Evolutionary conservation across 2,888 invertebrate genomes (phyloP), one percentile per base, ranked within the genome.

Genomic region (Aleiodes alternator): DNA sequence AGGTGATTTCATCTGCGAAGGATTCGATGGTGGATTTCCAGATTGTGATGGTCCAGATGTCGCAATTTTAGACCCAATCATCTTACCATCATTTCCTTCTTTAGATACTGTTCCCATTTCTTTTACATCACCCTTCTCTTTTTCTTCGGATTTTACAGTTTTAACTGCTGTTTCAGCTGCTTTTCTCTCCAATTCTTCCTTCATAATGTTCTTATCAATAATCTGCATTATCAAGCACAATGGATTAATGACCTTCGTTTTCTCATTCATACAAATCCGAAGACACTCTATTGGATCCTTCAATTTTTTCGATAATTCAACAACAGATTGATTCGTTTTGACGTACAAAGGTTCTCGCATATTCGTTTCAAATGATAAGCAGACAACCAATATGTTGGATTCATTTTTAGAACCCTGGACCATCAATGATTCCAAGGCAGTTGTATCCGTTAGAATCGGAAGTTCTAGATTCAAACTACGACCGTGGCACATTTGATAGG

Each of bases 221-320:
- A 83, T 56, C 3, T 43, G 34, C 31, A 85, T 56, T 55, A 83
- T 16, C 5, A 74, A 72, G 34, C 86, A 86, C 7, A 85, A 61
- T 6, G 81, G 82, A 16, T 75, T 59, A 3, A 72, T 0, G 68
- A 31, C 0, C 2, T 14, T 29, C 14, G 53, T 12, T 0, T 57
- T 0, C 0, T 23, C 4, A 2, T 75, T n/a, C 0, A 76, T 76
- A n/a, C 85, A 85, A 4, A 79, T 16, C 7, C 0, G n/a, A 0
- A 7, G 0, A 53, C 84, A 85, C 3, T 1, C 7, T 0, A 0
- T 0, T 2, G 9, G 0, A 2, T 12, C n/a, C 14, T 75, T 72
- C 1, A 84, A 31, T 3, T n/a, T 14, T 5, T n/a, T 9, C 2
- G 64, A 12, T 6, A 82, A 4, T 51, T 12, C 7, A 4, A n/a